phyloP scores from a whole-genome alignment of 2,888 invertebrate species.

The Chaitophorus viminalis region DNA sequence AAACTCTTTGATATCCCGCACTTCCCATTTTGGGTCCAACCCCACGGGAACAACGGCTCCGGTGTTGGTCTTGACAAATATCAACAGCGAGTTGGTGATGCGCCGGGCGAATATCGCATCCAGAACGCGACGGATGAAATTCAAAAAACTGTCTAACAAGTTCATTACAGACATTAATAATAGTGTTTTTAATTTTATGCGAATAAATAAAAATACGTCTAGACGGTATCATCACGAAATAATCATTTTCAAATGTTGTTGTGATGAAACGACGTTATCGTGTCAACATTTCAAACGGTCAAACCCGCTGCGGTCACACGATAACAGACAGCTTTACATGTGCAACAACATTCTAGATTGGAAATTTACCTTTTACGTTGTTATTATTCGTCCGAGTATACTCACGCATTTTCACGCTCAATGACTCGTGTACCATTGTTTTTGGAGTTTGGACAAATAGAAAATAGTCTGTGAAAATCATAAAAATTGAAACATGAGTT shows the following conservation, averaged over 20 bases:
- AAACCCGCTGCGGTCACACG: slow-evolving; percentile 13
- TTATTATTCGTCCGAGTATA: no score
- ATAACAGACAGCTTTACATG: slow-evolving; percentile 1
- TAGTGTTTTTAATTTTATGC: not conserved
- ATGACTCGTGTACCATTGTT: no score
- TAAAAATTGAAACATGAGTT: no score
- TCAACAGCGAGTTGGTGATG: slow-evolving; percentile 64
- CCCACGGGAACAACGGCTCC: slow-evolving; percentile 75
- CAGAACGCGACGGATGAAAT: slow-evolving; percentile 28
- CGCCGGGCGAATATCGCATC: slow-evolving; percentile 38
- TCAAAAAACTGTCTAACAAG: not conserved
- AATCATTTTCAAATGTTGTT: not conserved
- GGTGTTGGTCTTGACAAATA: slow-evolving; percentile 77
- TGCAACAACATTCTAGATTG: not conserved
- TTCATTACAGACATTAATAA: not conserved
- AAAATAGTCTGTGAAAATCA: no score
- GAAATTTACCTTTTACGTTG: no score
- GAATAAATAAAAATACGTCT: not conserved
- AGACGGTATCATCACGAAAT: not conserved
- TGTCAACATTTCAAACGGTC: not conserved
- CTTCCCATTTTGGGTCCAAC: slow-evolving; percentile 79
- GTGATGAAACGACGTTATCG: not conserved
- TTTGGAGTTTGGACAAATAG: no score
- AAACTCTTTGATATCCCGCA: slow-evolving; percentile 77
- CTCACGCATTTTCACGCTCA: no score